Evolutionary conservation across 2,888 invertebrate species (phyloP), one percentile per base, ranked within the genome.

Genomic region (Vannuccia rotundouncinata): DNA sequence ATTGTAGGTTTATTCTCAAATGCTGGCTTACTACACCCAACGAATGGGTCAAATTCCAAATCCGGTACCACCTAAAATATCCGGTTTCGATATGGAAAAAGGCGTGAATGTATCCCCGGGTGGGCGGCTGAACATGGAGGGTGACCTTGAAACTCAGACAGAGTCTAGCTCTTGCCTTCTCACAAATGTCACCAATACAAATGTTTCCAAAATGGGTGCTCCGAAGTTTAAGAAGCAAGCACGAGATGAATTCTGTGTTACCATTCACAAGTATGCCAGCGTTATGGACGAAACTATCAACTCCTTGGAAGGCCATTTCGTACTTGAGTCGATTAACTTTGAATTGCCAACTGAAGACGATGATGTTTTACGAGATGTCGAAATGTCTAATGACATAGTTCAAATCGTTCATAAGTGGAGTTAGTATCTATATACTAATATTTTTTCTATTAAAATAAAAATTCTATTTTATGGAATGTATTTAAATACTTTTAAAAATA

Each of bases 211-310:
- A n/a, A n/a, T n/a, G n/a, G n/a, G n/a, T n/a, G n/a, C n/a, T n/a
- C n/a, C n/a, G n/a, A 73, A 73, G n/a, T 5, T 25, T 2, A n/a
- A 73, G 5, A 29, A n/a, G 27, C 77, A 45, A 25, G 59, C 60
- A 60, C 2, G 78, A 66, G 78, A 78, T 29, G 78, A 78, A 66
- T 78, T 78, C 59, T 59, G 29, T 76, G 60, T 78, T 59, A 28
- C 78, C 13, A 27, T 78, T 25, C 59, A 78, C 27, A 59, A 66
- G 27, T 78, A 28, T 22, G 59, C 31, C 60, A 29, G 17, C 5
- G 28, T 78, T 1, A 66, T 78, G 78, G 66, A 78, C 28, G 78
- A 78, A 66, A 78, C 78, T 1, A 66, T 59, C 17, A 28, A 78
- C 1, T 59, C 22, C 1, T 27, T 78, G n/a, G 59, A 29, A 25